Base-by-base conservation (phyloP, 2,113 vertebrate genomes). In the Gambusia holbrooki region DNA sequence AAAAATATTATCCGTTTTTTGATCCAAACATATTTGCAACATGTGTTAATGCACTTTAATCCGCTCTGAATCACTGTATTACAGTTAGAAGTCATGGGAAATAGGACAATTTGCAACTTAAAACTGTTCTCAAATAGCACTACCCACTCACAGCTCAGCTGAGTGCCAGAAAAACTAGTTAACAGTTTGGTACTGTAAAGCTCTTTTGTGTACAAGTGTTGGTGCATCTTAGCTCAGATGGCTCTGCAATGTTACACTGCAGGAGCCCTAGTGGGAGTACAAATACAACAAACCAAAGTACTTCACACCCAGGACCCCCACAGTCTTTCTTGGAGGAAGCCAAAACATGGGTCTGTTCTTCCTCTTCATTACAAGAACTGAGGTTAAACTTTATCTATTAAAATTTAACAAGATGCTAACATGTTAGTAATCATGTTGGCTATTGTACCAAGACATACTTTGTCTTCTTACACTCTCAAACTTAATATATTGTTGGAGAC, bases 181-280 rank as follows among this genome's bases (percentile, higher is more conserved):
- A 88, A 88, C 83, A 88, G 85, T 88, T 83, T 80, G 84, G 79
- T 84, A 64, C 86, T 85, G 77, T 88, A 89, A 88, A 66, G 83
- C 81, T 82, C 68, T 69, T 84, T 91, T 90, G 90, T 90, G 84
- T 75, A 76, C 73, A 66, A 75, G 80, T 58, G 45, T 65, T 80
- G 68, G 69, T 75, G 81, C 72, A 27, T 84, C 66, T 72, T 81
- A 75, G 89, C 91, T 93, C 91, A 93, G 92, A 93, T 93, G 92
- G 91, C 82, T 76, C 62, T 12, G 48, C 74, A 48, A 79, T 73
- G 76, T 72, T 83, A 74, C 87, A n/a, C 90, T 10, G 71, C 83
- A 68, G 89, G 91, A 71, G 79, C 60, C 71, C 77, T 75, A 65
- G 89, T 91, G 85, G 90, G 91, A 81, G 86, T 83, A 82, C 79